Evolutionary conservation across 2,113 vertebrate species (phyloP).

Genomic region (Taxidea taxus): DNA sequence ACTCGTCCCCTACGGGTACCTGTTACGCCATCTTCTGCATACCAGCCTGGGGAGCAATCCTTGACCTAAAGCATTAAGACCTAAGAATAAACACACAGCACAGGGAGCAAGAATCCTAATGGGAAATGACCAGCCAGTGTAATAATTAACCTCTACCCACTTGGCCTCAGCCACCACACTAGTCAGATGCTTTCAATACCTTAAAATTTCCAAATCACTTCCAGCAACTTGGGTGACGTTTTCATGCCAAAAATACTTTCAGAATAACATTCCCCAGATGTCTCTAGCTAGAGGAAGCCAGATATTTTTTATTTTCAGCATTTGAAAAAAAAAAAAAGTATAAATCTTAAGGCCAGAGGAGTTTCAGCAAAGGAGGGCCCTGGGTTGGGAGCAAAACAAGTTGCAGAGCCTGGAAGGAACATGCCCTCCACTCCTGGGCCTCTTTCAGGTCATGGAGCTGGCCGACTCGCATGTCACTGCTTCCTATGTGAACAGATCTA

Average conservation of each 20-base stretch:
- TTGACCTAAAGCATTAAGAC: not conserved
- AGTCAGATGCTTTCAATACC: not conserved
- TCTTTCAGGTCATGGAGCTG: not conserved
- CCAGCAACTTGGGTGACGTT: not conserved
- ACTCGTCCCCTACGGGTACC: not conserved
- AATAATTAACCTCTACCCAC: not conserved
- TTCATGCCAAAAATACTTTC: slow-evolving; percentile 43
- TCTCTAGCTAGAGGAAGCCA: slow-evolving; percentile 23
- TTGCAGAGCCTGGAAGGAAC: not conserved
- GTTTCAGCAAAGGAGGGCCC: not conserved
- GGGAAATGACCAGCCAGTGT: not conserved
- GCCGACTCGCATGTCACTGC: fast-evolving
- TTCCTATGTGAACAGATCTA: not conserved
- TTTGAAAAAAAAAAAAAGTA: slow-evolving; percentile 19
- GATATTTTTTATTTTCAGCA: not conserved
- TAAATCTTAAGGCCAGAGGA: not conserved
- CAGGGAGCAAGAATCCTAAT: not conserved
- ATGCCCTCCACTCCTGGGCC: not conserved
- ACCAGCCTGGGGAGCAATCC: not conserved
- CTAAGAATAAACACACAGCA: not conserved
- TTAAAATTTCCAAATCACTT: slow-evolving; percentile 29
- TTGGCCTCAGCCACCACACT: not conserved
- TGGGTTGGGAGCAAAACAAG: not conserved
- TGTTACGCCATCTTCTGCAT: not conserved
- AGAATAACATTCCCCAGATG: slow-evolving; percentile 27